Base-by-base conservation (phyloP, 2,797 vertebrate species). In the Momotus momota region DNA sequence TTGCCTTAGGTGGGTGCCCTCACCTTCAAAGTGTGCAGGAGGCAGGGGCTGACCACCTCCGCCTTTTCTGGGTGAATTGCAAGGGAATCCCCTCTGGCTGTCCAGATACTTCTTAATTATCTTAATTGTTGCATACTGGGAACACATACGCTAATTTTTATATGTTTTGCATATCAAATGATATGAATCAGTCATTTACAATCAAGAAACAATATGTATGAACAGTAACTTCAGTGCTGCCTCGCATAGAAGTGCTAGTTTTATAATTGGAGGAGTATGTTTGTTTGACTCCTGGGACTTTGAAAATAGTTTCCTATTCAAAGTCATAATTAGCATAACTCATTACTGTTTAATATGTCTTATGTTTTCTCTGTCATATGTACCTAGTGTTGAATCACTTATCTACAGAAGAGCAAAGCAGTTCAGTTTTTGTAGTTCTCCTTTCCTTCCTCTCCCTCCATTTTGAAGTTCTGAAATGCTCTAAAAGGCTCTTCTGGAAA, bases 401-500 rank as follows among this genome's bases (percentile, higher is more conserved):
- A 60, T n/a, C 23, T 60, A 31, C 16, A 71, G 35, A 73, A 55
- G 19, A 90, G 45, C 23, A 90, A 49, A 62, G 25, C 27, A 25
- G 27, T 55, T 73, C 23, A 20, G 12, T 60, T 83, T 72, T 89
- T 2, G 2, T 38, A n/a, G n/a, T 71, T 92, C 26, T 29, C 10
- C 4, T 72, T 82, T 87, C 35, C 33, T 82, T n/a, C 25, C 57
- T 69, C 67, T 69, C 40, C 17, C 48, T 91, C 70, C 48, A 65
- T 95, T 89, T 86, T 85, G 61, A 88, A 86, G n/a, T 87, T 89
- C 65, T 88, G 74, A 86, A 84, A 71, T 74, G 72, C 48, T 86
- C 75, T 75, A 15, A 89, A 94, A 92, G 62, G 35, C 87, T 83
- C 29, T 81, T 82, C 66, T 95, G 86, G 91, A 94, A 96, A 94